Conservation (phyloP, 2,797 vertebrate genomes). For the Enteromius paludinosus region DNA sequence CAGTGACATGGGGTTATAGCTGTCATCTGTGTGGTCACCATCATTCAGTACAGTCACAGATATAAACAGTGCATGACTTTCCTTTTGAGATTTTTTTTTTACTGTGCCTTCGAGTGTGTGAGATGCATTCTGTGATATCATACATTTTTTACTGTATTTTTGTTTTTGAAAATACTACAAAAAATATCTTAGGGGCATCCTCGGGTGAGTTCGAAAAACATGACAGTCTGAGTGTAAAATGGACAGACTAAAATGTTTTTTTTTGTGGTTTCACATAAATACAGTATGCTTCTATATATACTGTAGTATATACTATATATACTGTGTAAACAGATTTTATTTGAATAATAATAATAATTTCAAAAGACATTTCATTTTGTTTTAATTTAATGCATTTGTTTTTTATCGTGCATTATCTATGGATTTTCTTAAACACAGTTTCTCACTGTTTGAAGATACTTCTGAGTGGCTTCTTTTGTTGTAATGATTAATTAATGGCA, state of each 20-base stretch:
- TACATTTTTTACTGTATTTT: not conserved
- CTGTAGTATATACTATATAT: not conserved
- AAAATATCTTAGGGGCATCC: not conserved
- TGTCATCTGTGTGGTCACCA: not conserved
- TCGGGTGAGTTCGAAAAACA: not conserved
- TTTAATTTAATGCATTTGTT: not conserved
- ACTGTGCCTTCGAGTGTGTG: not conserved
- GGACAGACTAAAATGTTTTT: not conserved
- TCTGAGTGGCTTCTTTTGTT: not conserved
- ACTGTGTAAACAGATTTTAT: not conserved
- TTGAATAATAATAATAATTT: not conserved
- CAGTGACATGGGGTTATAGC: not conserved
- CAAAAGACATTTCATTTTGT: not conserved
- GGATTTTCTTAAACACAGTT: not conserved
- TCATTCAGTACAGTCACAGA: not conserved
- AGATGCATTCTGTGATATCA: slow-evolving; percentile 8
- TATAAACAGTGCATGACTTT: not conserved
- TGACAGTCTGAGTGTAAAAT: not conserved
- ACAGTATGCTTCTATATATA: not conserved
- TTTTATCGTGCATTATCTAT: not conserved
- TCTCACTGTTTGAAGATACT: not conserved
- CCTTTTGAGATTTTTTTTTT: not conserved
- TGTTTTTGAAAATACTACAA: slow-evolving; percentile 10
- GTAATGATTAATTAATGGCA: not conserved
- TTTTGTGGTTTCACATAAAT: not conserved